These are phyloP conservation scores for Ligdia adustata DNA, from an alignment of 2,888 invertebrate species.

Conservation along the genomic window DNA sequence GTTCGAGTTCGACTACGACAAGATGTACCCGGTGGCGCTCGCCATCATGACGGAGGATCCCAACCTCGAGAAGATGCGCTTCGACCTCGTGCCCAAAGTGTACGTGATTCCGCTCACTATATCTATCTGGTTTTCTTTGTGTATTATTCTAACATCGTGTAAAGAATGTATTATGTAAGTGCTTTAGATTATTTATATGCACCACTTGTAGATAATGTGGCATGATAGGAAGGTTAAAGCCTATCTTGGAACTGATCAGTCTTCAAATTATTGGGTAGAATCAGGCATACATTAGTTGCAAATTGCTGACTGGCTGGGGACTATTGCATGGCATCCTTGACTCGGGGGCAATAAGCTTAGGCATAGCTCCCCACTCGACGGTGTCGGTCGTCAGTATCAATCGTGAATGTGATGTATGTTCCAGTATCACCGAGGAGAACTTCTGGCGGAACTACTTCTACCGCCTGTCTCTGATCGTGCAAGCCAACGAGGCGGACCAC, in stretches of 20 bases:
- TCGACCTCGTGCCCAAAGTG: conserved; percentile 99
- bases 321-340: too few relatives aligned
- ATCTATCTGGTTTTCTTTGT: not conserved
- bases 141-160: not conserved
- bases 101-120: conserved; percentile 80
- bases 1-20: conserved; percentile 97
- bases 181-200: too few relatives aligned
- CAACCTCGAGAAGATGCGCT: conserved; percentile 98
- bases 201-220: too few relatives aligned
- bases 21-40: conserved; percentile 96
- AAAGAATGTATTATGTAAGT: too few relatives aligned
- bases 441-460: conserved; percentile 99
- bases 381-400: too few relatives aligned
- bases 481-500: conserved; percentile 94
- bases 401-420: conserved; percentile 27
- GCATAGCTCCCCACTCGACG: too few relatives aligned
- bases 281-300: too few relatives aligned
- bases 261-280: too few relatives aligned
- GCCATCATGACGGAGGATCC: conserved; percentile 97
- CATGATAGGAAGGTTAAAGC: too few relatives aligned
- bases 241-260: too few relatives aligned
- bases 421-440: conserved; percentile 96
- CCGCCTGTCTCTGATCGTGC: conserved; percentile 98
- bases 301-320: too few relatives aligned
- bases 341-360: too few relatives aligned